Conservation (phyloP, 2,113 vertebrate genomes). For the Microcebus tavaratra region DNA sequence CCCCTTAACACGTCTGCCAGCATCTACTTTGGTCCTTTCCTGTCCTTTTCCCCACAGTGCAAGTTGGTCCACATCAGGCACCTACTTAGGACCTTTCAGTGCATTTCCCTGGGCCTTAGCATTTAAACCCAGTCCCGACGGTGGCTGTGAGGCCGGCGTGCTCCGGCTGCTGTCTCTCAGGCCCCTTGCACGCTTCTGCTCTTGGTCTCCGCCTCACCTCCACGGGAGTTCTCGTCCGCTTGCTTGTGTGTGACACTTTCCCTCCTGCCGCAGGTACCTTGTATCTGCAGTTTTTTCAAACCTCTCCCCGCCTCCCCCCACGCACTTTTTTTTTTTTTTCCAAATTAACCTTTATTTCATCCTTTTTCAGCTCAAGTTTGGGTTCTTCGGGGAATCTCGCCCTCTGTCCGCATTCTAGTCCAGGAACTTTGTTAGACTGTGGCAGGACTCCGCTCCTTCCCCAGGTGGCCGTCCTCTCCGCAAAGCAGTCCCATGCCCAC, state of each 20-base stretch:
- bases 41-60: background rate
- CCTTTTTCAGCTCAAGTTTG: background rate
- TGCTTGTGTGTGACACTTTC: fast-evolving
- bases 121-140: background rate
- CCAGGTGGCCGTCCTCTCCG: fast-evolving
- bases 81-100: background rate
- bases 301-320: too few relatives aligned
- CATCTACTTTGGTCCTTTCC: background rate
- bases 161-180: too few relatives aligned
- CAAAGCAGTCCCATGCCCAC: background rate
- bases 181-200: fast-evolving
- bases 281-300: background rate
- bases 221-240: too few relatives aligned
- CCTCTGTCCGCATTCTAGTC: too few relatives aligned
- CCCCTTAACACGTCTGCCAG: background rate
- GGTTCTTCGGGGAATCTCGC: background rate
- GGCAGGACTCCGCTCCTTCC: background rate
- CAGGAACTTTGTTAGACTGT: background rate
- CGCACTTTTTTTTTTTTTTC: background rate
- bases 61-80: background rate
- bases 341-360: too few relatives aligned
- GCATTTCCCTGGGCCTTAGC: background rate
- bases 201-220: background rate
- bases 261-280: background rate
- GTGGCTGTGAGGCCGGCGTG: background rate